phyloP scores from a whole-genome alignment of 2,113 vertebrate genomes.

The Antigone vipio region DNA sequence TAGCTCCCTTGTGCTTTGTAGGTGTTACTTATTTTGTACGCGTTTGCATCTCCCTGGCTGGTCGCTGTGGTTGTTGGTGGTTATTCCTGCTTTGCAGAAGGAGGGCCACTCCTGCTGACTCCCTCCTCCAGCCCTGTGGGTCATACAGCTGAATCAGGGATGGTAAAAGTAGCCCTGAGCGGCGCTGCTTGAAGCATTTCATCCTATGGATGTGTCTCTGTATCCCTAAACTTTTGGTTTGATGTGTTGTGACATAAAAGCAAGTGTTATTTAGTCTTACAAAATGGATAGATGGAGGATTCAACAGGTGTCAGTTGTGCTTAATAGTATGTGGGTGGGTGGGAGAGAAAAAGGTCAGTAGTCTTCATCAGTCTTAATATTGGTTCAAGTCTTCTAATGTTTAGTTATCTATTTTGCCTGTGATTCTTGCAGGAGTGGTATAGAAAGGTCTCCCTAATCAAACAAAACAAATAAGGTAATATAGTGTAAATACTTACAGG shows the following conservation, averaged over 20 bases:
- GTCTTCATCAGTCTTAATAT: not conserved
- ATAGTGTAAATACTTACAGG: not conserved
- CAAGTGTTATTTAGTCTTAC: not conserved
- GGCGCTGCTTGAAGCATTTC: not conserved
- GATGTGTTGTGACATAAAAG: not conserved
- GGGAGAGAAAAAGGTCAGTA: not conserved
- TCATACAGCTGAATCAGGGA: too few species aligned
- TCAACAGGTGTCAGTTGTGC: not conserved
- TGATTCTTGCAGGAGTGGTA: not conserved
- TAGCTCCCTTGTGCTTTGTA: not conserved
- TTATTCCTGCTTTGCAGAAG: too few species aligned
- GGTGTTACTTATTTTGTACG: not conserved
- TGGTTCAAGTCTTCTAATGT: not conserved
- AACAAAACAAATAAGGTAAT: not conserved
- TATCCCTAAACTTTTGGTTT: not conserved
- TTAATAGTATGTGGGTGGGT: rapidly evolving
- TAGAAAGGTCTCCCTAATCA: not conserved
- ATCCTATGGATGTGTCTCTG: rapidly evolving
- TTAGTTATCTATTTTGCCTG: not conserved
- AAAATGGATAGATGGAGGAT: not conserved
- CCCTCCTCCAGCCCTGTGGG: rapidly evolving
- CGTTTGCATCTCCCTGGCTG: rapidly evolving
- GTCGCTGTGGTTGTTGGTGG: not conserved
- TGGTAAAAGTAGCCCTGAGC: not conserved
- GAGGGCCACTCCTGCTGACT: rapidly evolving